Percentiles rank a stretch among this genome's conserved stretches.
Evolutionary conservation across 2,888 invertebrate species (phyloP).

Genomic region (Tanypteryx hageni): DNA sequence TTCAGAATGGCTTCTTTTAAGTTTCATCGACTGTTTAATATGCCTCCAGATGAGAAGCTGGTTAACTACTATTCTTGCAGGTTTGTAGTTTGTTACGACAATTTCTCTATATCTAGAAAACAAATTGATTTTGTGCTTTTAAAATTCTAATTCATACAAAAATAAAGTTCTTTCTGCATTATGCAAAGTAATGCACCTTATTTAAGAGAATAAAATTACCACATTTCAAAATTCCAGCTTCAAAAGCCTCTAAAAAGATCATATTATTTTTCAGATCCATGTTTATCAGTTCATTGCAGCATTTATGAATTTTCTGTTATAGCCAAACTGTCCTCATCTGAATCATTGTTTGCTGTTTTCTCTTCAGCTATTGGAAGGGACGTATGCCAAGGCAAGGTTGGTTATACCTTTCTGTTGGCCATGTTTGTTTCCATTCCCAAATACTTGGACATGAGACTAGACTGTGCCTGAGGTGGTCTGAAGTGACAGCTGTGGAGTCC

Average conservation of each 20-base stretch:
- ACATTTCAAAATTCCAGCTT: no score
- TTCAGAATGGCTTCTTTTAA: slow-evolving; percentile 88
- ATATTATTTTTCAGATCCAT: not conserved
- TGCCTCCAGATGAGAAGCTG: slow-evolving; percentile 95
- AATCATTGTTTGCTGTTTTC: not conserved
- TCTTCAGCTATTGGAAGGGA: slow-evolving; percentile 92
- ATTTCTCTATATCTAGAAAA: no score
- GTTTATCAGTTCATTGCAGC: not conserved
- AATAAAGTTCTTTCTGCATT: not conserved
- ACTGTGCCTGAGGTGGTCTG: slow-evolving; percentile 92
- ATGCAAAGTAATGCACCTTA: not conserved
- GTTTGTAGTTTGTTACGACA: slow-evolving; percentile 77
- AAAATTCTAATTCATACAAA: not conserved
- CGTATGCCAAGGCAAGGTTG: slow-evolving; percentile 97
- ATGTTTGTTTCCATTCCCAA: slow-evolving; percentile 96
- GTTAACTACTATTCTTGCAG: slow-evolving; percentile 96
- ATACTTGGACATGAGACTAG: slow-evolving; percentile 94
- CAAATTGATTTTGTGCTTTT: no score
- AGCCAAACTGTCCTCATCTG: no score
- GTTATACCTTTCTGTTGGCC: slow-evolving; percentile 97
- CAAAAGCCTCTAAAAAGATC: no score
- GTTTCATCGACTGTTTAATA: slow-evolving; percentile 92
- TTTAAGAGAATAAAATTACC: no score
- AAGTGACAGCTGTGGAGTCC: slow-evolving; percentile 88
- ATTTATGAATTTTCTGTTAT: no score